Percentiles rank a stretch among this genome's conserved stretches.
Conservation (phyloP, 2,113 vertebrate species). For the Morone saxatilis region DNA sequence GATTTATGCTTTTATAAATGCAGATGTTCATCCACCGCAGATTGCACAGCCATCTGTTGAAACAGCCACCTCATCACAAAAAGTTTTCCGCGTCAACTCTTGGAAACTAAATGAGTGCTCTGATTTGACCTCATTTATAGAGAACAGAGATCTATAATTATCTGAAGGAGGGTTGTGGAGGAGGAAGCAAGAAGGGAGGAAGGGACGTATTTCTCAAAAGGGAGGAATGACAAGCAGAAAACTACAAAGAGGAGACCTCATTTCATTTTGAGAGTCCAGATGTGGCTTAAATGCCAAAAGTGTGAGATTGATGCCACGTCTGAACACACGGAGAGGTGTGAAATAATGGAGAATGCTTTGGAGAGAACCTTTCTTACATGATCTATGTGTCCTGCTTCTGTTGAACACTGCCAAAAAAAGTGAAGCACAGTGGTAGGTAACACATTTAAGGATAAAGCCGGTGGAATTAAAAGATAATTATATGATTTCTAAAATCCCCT, state of each 20-base stretch:
- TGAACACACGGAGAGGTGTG: not conserved
- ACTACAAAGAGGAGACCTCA: conserved; percentile 65
- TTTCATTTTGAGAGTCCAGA: conserved; percentile 57
- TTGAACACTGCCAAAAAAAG: not conserved
- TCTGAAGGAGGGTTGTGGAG: conserved; percentile 65
- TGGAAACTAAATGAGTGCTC: conserved; percentile 71
- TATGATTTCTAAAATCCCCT: conserved; percentile 10
- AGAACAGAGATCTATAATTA: conserved; percentile 80
- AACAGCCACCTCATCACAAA: conserved; percentile 61
- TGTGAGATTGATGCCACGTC: not conserved
- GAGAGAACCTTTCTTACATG: not conserved
- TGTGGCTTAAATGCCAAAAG: conserved; percentile 14
- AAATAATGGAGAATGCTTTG: not conserved
- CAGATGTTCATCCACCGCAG: conserved; percentile 26
- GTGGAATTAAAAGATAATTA: conserved; percentile 33
- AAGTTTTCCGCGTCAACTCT: conserved; percentile 59
- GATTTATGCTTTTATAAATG: not conserved
- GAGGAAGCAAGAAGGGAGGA: conserved; percentile 61
- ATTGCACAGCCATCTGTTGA: conserved; percentile 39
- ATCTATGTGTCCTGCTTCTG: not conserved
- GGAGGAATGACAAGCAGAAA: conserved; percentile 74
- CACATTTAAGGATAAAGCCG: conserved; percentile 26
- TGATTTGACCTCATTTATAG: conserved; percentile 80
- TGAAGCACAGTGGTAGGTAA: not conserved
- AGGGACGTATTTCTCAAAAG: conserved; percentile 69